Evolutionary conservation across 2,113 vertebrate genomes (phyloP), one percentile per base, ranked within the genome.

Genomic region (Leucopsar rothschildi): DNA sequence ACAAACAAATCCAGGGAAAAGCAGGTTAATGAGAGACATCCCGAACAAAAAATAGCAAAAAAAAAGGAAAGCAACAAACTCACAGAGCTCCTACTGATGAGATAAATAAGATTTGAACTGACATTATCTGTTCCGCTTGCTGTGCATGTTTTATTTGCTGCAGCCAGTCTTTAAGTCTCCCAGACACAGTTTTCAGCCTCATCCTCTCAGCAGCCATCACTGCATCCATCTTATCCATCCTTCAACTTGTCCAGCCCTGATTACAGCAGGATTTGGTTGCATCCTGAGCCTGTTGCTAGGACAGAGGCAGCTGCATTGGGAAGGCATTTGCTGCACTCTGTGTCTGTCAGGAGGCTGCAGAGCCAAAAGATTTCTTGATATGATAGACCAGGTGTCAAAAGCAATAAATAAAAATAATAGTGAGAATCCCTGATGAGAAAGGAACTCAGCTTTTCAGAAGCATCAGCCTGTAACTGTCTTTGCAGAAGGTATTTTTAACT

Each of bases 11-110:
- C 64, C 84, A 92, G 78, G 88, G 65, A 89, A 96, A 96, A 96
- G 94, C 93, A 97, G 97, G 97, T 97, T 96, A 97, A 97, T 89
- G 92, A 95, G 88, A 92, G 88, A 82, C 95, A 94, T 95, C 75
- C 63, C 2, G 0, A 78, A 76, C 35, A 71, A 89, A 88, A 93
- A 65, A 85, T 3, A 76, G 33, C 8, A 80, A 80, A 83, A 66
- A 66, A 64, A 88, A 86, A 52, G 24, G 45, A 86, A 92, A 73
- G 68, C 90, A 90, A 59, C 75, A 82, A 96, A 86, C 66, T 84
- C 12, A 0, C 40, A 50, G 52, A 77, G 78, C 70, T 80, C 59
- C 60, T 82, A 28, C 66, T 90, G 90, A 85, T 78, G 92, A 93
- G 81, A 88, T 85, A 93, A 96, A 68, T 93, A 96, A 93, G 93